These are phyloP conservation scores for Heteropelma amictum DNA, from an alignment of 2,888 invertebrate genomes.

Conservation along the genomic window DNA sequence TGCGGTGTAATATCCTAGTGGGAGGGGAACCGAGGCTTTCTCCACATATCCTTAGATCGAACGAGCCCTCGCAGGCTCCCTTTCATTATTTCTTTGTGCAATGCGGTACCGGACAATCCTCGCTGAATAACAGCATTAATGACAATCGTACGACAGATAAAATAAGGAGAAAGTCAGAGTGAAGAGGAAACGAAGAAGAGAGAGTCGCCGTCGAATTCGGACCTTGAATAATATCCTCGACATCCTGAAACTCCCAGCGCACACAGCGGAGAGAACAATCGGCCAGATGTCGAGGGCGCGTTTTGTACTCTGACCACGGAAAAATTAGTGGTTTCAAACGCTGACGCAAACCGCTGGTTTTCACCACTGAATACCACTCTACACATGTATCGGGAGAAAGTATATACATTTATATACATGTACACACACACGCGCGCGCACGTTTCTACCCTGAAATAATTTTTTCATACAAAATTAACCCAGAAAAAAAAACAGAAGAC, in stretches of 20 bases:
- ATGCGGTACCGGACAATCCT: too few relatives aligned
- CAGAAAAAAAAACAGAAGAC: background rate
- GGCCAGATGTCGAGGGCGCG: constrained; percentile 54
- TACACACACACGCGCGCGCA: background rate
- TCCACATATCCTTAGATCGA: too few relatives aligned
- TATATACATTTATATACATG: background rate
- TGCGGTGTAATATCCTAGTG: too few relatives aligned
- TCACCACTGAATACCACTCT: constrained; percentile 1
- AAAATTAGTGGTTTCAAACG: constrained; percentile 44
- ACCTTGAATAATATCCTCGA: constrained; percentile 50
- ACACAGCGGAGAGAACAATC: constrained; percentile 49
- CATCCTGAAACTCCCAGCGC: constrained; percentile 49
- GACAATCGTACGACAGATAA: background rate
- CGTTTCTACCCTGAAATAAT: background rate
- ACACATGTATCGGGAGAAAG: background rate
- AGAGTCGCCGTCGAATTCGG: constrained; percentile 26
- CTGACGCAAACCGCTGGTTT: constrained; percentile 25
- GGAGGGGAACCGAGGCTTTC: too few relatives aligned
- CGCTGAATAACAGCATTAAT: constrained; percentile 5
- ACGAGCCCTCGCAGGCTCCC: constrained; percentile 14
- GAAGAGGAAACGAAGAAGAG: background rate
- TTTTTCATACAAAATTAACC: background rate
- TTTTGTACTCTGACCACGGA: constrained; percentile 34
- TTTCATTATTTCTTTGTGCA: background rate
- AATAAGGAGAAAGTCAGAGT: background rate